Percentiles rank a stretch among this genome's conserved stretches.
phyloP scores from a whole-genome alignment of 2,888 invertebrate species.

The Rhagonycha lutea region DNA sequence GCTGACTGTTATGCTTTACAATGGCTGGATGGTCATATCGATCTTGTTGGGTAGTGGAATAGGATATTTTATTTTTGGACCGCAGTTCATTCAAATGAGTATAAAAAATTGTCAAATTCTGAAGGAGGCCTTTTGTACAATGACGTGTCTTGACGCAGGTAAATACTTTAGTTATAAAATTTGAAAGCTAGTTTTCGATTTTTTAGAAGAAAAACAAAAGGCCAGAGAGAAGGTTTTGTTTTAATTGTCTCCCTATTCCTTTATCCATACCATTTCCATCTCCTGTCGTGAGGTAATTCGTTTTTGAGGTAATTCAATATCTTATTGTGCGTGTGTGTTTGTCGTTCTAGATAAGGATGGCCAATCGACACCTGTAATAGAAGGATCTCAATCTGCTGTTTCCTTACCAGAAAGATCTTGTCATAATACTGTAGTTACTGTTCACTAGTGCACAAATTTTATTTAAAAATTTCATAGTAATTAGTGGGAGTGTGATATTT shows the following conservation, averaged over 20 bases:
- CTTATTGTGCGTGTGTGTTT: background rate
- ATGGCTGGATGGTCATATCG: conserved; percentile 68
- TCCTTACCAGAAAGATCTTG: background rate
- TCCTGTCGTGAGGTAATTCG: background rate
- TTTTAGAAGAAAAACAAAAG: background rate
- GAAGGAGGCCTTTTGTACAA: conserved; percentile 54
- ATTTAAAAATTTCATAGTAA: background rate
- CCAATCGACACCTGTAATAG: conserved; percentile 44
- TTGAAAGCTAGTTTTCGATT: background rate
- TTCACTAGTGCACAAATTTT: conserved; percentile 1
- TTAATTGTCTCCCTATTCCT: background rate
- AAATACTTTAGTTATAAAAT: conserved; percentile 30
- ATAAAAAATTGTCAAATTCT: conserved; percentile 57
- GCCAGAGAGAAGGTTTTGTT: background rate
- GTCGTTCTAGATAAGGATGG: conserved; percentile 36
- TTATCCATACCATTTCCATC: background rate
- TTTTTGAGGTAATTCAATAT: background rate
- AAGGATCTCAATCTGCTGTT: conserved; percentile 30
- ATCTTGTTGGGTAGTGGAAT: conserved; percentile 66
- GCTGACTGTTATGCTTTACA: conserved; percentile 76
- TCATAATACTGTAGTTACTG: conserved; percentile 2
- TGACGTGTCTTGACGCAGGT: conserved; percentile 57
- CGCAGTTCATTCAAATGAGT: conserved; percentile 58
- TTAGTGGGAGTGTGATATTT: background rate
- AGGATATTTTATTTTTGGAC: conserved; percentile 64